Base-by-base conservation (phyloP, 2,888 invertebrate species). In the Pharmacophagus antenor region DNA sequence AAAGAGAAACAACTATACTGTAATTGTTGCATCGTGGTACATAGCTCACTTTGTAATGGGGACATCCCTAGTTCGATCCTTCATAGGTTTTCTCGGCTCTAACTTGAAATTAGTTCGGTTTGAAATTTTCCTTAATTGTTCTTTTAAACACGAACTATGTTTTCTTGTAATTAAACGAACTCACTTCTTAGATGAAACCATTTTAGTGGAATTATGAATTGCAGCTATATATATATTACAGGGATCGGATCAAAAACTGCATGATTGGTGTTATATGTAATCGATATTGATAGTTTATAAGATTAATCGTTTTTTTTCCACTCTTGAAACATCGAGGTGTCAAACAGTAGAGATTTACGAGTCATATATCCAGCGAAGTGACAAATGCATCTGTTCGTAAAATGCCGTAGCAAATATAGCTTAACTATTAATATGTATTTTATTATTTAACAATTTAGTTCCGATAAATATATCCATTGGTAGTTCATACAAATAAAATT, bases 381-480 rank as follows among this genome's bases (percentile, higher is more conserved):
- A 61, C 56, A 61, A 61, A 60, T 55, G 55, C 59, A 55, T 60
- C 59, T 51, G 59, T 18, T 31, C 50, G 55, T 53, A 46, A 60
- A 60, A 59, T 50, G 59, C 23, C 49, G 21, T 12, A 44, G 25
- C 37, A 55, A 49, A 57, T 31, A 21, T 46, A 22, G 27, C 41
- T n/a, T 21, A 10, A 4, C 48, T 48, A 49, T 48, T 42, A 22
- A 56, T 49, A 42, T 21, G 12, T 20, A 41, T 50, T 20, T 50
- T 42, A 56, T 50, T 42, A 25, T 49, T 25, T n/a, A n/a, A 47
- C 22, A 23, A 23, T 53, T 52, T 22, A 41, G 31, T 31, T 10
- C 2, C 31, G 3, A n/a, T n/a, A n/a, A n/a, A n/a, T n/a, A n/a
- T n/a, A n/a, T n/a, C n/a, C n/a, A n/a, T n/a, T n/a, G n/a, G n/a